Conservation (phyloP, 1,140 invertebrate species). For the Lordiphosa stackelbergi region DNA sequence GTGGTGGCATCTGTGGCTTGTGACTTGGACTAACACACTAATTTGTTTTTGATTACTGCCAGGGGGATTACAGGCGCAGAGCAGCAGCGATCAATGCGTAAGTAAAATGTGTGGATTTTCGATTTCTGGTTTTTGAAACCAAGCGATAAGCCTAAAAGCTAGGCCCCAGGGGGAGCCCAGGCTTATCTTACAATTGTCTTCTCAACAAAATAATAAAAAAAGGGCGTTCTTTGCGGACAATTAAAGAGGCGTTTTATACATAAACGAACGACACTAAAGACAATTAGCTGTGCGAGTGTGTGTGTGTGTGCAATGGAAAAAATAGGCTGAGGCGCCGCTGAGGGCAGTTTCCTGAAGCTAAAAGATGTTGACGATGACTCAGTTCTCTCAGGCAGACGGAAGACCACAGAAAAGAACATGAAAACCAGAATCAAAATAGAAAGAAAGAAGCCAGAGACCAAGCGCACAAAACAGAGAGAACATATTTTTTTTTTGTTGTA, state of each 20-base stretch:
- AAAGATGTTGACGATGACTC: conserved; percentile 44
- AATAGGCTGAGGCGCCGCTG: conserved; percentile 15
- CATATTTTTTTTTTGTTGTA: conserved; percentile 6
- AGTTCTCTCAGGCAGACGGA: conserved; percentile 25
- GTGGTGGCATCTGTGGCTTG: conserved; percentile 10
- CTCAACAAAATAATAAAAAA: conserved; percentile 14
- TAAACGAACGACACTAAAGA: conserved; percentile 25
- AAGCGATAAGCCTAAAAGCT: conserved; percentile 14
- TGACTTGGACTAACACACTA: conserved; percentile 33
- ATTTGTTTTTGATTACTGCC: conserved; percentile 65
- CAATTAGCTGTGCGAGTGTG: conserved; percentile 5
- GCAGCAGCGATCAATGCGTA: conserved; percentile 23
- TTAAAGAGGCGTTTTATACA: conserved; percentile 52
- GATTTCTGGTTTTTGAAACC: conserved; percentile 20
- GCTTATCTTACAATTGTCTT: conserved; percentile 13
- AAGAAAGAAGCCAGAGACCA: conserved; percentile 19
- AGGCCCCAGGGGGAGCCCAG: not conserved
- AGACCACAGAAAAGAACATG: conserved; percentile 15
- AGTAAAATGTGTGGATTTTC: conserved; percentile 41
- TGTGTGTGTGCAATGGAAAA: conserved; percentile 18
- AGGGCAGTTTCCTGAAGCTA: conserved; percentile 24
- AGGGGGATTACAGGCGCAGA: conserved; percentile 15
- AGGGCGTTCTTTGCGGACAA: conserved; percentile 49
- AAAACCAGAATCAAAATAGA: conserved; percentile 69
- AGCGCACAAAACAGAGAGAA: conserved; percentile 14